Evolutionary conservation across 2,888 invertebrate species (phyloP), one percentile per base, ranked within the genome.

Genomic region (Linnaemya tessellans): DNA sequence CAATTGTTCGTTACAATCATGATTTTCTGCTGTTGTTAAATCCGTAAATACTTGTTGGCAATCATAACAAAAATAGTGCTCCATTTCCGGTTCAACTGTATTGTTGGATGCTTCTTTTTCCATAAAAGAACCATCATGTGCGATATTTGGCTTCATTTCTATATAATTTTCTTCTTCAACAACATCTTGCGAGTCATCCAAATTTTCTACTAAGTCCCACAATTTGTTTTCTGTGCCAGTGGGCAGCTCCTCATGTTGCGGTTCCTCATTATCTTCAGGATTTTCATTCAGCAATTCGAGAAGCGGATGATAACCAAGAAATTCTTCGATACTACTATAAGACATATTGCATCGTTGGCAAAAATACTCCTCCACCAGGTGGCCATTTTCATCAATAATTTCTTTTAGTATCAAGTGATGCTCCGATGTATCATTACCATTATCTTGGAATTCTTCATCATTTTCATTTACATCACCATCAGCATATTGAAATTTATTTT

Each of bases 11-110:
- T 35, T 49, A 58, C 89, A 88, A 18, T 87, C 84, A 74, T 91
- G 91, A 15, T 90, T 87, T 68, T 91, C 90, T 11, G 91, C 91
- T 25, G 86, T 86, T 35, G 80, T 74, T 1, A 89, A 87, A 18
- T 90, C 89, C 9, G 87, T 88, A 46, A 91, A 90, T 60, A 91
- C 89, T 65, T 85, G 87, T 20, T 89, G 89, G 41, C 91, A 91
- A 38, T 91, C 90, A 49, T 89, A 90, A 75, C 91, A 91, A 46
- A 89, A 90, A 75, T 89, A 91, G 11, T 89, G 89, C 43, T 91
- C 87, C 0, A 58, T 56, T 38, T 82, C 79, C 9, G 58, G 11
- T 20, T 85, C 79, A 2, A 71, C 11, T 0, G 0, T 13, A 18
- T 41, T 30, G 18, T n/a, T 46, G n/a, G 10, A 20, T 43, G 10